phyloP scores from a whole-genome alignment of 2,888 invertebrate species.

The Latheticus oryzae region DNA sequence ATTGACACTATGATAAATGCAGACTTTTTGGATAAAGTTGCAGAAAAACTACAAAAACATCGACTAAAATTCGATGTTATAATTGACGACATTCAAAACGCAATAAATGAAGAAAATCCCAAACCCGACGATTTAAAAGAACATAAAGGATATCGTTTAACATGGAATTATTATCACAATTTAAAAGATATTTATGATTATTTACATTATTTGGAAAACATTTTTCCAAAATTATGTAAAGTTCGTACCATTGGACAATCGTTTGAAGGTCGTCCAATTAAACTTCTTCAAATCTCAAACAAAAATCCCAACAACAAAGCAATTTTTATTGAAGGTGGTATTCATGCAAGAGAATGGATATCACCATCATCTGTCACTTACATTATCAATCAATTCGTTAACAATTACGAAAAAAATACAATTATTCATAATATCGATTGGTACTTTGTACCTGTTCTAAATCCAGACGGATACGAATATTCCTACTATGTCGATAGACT shows the following conservation, averaged over 20 bases:
- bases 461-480: slow-evolving; percentile 91
- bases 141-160: slow-evolving; percentile 70
- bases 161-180: slow-evolving; percentile 83
- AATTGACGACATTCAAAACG: slow-evolving; percentile 81
- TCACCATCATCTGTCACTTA: slow-evolving; percentile 83
- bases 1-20: slow-evolving; percentile 79
- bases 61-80: slow-evolving; percentile 76
- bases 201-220: slow-evolving; percentile 76
- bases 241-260: slow-evolving; percentile 81
- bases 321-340: slow-evolving; percentile 82
- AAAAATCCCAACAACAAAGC: slow-evolving; percentile 69
- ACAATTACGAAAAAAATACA: slow-evolving; percentile 75
- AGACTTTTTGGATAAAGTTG: slow-evolving; percentile 72
- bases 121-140: slow-evolving; percentile 73
- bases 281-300: slow-evolving; percentile 78
- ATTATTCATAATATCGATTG: slow-evolving; percentile 85
- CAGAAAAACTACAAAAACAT: slow-evolving; percentile 71
- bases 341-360: slow-evolving; percentile 93
- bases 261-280: slow-evolving; percentile 78
- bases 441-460: slow-evolving; percentile 80
- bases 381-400: slow-evolving; percentile 77
- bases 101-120: slow-evolving; percentile 85
- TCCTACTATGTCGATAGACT: slow-evolving; percentile 83
- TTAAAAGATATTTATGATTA: slow-evolving; percentile 77
- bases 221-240: slow-evolving; percentile 79